phyloP scores from a whole-genome alignment of 2,888 invertebrate species.

The Tipula unca region DNA sequence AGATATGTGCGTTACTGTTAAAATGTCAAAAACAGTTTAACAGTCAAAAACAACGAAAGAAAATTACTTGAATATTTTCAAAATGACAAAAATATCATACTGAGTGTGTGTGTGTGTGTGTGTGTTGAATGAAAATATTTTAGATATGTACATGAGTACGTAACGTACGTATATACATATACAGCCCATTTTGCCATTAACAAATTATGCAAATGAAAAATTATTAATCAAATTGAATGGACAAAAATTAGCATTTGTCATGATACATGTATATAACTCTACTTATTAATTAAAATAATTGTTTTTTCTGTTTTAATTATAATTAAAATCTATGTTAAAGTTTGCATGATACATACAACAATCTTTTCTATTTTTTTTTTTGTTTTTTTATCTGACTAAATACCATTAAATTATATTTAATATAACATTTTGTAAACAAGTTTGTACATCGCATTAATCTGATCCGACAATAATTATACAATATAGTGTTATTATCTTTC shows the following conservation, averaged over 20 bases:
- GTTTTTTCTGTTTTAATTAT: background rate
- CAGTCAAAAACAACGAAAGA: constrained; percentile 2
- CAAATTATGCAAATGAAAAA: background rate
- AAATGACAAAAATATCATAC: background rate
- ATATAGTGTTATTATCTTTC: background rate
- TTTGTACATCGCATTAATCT: background rate
- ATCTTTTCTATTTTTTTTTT: background rate
- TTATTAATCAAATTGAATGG: background rate
- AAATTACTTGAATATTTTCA: background rate
- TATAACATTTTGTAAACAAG: background rate
- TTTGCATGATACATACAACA: background rate
- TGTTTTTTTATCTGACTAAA: background rate
- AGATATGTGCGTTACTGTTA: background rate
- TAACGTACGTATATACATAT: background rate
- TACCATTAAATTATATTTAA: background rate
- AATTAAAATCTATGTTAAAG: background rate
- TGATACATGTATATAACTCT: background rate
- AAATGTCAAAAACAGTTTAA: constrained; percentile 14
- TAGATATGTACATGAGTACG: background rate
- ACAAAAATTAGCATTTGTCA: background rate
- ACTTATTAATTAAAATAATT: background rate
- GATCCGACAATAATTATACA: background rate
- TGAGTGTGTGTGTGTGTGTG: background rate
- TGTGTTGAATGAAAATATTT: background rate
- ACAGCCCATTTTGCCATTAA: background rate